Evolutionary conservation across 2,888 invertebrate species (phyloP).

Genomic region (Pachymerium ferrugineum): DNA sequence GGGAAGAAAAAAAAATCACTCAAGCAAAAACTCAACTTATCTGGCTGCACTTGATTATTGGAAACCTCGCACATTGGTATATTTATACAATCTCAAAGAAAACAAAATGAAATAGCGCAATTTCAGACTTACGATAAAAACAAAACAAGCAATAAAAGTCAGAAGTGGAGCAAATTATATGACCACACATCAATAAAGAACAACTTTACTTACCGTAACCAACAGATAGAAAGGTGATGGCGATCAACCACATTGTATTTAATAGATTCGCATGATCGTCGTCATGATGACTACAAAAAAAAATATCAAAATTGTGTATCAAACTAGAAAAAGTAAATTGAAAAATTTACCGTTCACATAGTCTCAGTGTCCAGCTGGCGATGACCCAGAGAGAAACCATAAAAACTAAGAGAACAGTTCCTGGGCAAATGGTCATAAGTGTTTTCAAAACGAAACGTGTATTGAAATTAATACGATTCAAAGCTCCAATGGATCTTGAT

Average conservation of each 20-base stretch:
- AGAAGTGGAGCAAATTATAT: too few relatives aligned
- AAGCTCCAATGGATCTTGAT: conserved; percentile 63
- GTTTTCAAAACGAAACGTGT: conserved; percentile 85
- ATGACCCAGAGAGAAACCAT: conserved; percentile 99
- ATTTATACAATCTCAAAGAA: too few relatives aligned
- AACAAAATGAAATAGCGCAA: too few relatives aligned
- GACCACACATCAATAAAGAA: too few relatives aligned
- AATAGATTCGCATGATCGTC: conserved; percentile 97
- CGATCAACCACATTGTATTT: conserved; percentile 99
- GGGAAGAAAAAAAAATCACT: too few relatives aligned
- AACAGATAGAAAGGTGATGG: conserved; percentile 99
- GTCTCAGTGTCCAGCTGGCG: conserved; percentile 96
- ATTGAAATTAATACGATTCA: conserved; percentile 94
- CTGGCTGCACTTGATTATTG: too few relatives aligned
- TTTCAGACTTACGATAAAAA: too few relatives aligned
- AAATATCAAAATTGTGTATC: not conserved
- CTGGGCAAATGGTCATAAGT: conserved; percentile 98
- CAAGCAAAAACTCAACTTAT: too few relatives aligned
- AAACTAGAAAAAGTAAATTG: conserved; percentile 21
- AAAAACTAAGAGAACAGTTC: conserved; percentile 96
- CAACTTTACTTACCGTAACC: conserved; percentile 84
- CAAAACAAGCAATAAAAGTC: too few relatives aligned
- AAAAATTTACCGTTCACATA: conserved; percentile 90
- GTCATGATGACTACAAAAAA: conserved; percentile 80
- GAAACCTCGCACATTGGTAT: too few relatives aligned